These are phyloP conservation scores for Laspeyria flexula DNA, from an alignment of 2,888 invertebrate genomes.

Conservation along the genomic window DNA sequence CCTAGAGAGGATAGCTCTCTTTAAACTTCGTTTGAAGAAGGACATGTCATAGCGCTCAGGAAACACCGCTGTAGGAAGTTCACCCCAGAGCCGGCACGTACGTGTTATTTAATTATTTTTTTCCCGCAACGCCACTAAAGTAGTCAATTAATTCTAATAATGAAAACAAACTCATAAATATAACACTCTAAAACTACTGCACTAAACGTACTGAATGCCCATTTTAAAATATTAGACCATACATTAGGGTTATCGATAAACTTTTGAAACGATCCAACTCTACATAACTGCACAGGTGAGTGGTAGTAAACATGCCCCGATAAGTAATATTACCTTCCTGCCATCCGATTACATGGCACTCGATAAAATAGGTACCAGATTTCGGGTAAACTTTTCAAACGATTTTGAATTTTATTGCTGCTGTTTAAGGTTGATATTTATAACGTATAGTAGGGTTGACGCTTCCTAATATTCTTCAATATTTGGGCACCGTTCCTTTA, in stretches of 20 bases:
- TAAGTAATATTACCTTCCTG: constrained; percentile 64
- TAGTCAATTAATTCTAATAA: neutral
- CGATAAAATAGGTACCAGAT: constrained; percentile 34
- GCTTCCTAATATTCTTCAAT: constrained; percentile 27
- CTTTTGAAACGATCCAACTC: constrained; percentile 22
- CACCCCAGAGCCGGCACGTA: too few species aligned
- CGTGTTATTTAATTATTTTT: too few species aligned
- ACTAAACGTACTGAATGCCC: neutral
- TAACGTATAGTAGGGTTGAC: constrained; percentile 1
- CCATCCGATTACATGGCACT: constrained; percentile 40
- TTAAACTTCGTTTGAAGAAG: too few species aligned
- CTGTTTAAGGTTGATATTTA: constrained; percentile 6
- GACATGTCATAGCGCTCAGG: too few species aligned
- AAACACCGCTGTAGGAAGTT: too few species aligned
- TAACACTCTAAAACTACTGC: neutral
- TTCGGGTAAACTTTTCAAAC: constrained; percentile 9
- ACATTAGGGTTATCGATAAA: constrained; percentile 29
- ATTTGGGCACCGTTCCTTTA: constrained; percentile 20
- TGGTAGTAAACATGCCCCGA: constrained; percentile 65
- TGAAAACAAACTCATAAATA: neutral
- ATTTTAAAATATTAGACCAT: neutral
- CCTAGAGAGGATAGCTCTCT: too few species aligned
- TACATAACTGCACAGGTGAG: constrained; percentile 59
- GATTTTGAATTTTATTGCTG: constrained; percentile 11
- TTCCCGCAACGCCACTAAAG: too few species aligned